Base-by-base conservation (phyloP, 2,113 vertebrate species). In the Oreochromis spilurus region DNA sequence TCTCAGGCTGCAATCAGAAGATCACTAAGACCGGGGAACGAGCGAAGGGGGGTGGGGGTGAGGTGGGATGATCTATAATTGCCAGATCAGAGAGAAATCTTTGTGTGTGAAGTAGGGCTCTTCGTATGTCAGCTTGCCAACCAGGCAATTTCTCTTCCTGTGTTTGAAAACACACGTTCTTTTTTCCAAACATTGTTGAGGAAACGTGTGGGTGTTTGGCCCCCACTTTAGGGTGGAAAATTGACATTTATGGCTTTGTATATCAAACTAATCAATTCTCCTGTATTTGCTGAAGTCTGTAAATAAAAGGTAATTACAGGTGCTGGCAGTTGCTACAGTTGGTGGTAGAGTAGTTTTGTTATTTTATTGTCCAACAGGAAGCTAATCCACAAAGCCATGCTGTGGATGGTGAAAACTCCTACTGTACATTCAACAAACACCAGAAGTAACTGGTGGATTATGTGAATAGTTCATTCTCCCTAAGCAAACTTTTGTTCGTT, bases 81-180 rank as follows among this genome's bases (percentile, higher is more conserved):
- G 92, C 93, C 81, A 93, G 92, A 94, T 95, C 91, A 94, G 91
- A 95, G 88, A 92, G 83, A 91, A 87, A 93, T 94, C 87, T 94
- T 94, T 92, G 88, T 92, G 79, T 87, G 82, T 94, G 84, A 94
- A 93, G 91, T 91, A 55, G 86, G 65, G 85, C 84, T 90, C 88
- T 92, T 94, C 92, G 79, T 86, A 75, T 86, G 86, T 89, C 88
- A 87, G 88, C 83, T 87, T 85, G 87, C 88, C 88, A 92, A 82
- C 70, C 60, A 67, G 87, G 82, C 79, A 45, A 77, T 91, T 90
- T 89, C 82, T 80, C 70, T 83, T 91, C 79, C 83, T 86, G 55
- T 90, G 89, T 92, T 86, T 90, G 90, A 87, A 94, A 93, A 94
- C 91, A 93, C 80, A 55, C 88, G 88, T 85, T 83, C 40, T 62